Evolutionary conservation across 1,140 invertebrate species (phyloP).

Genomic region (Heterodera schachtii): DNA sequence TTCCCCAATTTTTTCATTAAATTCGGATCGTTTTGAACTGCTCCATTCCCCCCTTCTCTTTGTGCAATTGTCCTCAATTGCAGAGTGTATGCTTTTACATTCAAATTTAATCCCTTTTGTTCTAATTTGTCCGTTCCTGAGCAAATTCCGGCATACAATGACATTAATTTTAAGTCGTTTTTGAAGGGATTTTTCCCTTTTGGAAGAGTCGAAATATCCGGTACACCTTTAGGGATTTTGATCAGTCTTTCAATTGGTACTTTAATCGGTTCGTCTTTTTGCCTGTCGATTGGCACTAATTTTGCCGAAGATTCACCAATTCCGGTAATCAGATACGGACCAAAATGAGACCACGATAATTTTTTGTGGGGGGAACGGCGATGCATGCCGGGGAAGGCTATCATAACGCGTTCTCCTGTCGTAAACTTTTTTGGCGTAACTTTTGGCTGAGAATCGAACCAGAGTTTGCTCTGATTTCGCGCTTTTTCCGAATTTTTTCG

Average conservation of each 20-base stretch:
- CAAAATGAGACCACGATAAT: background rate
- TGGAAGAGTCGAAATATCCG: too few relatives aligned
- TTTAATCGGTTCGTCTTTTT: background rate
- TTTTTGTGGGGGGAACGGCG: background rate
- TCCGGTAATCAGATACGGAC: background rate
- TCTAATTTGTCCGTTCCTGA: too few relatives aligned
- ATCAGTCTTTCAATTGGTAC: background rate
- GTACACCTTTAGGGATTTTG: background rate
- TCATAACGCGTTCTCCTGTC: background rate
- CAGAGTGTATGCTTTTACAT: too few relatives aligned
- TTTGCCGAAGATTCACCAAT: background rate
- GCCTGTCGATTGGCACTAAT: conserved; percentile 8
- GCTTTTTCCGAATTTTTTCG: background rate
- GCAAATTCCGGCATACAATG: too few relatives aligned
- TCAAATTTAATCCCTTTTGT: too few relatives aligned
- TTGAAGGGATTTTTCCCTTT: too few relatives aligned
- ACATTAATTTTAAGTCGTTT: too few relatives aligned
- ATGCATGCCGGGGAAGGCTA: background rate
- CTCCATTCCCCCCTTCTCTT: too few relatives aligned
- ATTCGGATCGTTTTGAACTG: too few relatives aligned
- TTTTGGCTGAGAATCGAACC: background rate
- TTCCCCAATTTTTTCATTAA: too few relatives aligned
- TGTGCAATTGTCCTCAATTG: too few relatives aligned
- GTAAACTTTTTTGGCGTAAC: background rate
- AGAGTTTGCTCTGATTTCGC: background rate